Evolutionary conservation across 1,140 invertebrate species (phyloP).

Genomic region (Drosophila malerkotliana): DNA sequence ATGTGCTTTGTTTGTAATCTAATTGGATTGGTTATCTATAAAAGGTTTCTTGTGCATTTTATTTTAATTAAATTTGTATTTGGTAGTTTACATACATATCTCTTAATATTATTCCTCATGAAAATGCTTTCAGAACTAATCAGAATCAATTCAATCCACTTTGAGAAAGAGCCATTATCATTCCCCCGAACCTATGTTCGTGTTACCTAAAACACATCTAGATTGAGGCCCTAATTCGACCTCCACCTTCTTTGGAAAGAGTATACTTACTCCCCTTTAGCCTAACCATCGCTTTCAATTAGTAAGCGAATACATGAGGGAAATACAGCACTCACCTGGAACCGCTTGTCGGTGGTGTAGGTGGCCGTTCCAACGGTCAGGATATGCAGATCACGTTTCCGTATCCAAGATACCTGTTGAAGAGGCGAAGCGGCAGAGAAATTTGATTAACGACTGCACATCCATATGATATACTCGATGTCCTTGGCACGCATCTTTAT

Average conservation of each 20-base stretch:
- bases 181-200: not conserved
- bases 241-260: not conserved
- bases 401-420: slow-evolving; percentile 90
- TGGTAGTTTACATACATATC: too few species aligned
- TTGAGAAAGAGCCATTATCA: not conserved
- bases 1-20: not conserved
- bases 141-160: slow-evolving; percentile 7
- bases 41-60: too few species aligned
- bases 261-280: not conserved
- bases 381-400: slow-evolving; percentile 90
- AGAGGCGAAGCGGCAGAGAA: slow-evolving; percentile 5
- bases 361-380: slow-evolving; percentile 90
- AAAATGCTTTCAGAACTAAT: not conserved
- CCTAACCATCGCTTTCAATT: slow-evolving; percentile 43
- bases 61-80: not conserved
- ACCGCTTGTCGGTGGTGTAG: slow-evolving; percentile 91
- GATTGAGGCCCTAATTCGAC: not conserved
- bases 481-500: slow-evolving; percentile 38
- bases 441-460: slow-evolving; percentile 51
- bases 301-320: slow-evolving; percentile 13
- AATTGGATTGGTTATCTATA: not conserved
- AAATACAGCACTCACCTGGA: slow-evolving; percentile 84
- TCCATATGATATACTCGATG: slow-evolving; percentile 32
- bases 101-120: too few species aligned
- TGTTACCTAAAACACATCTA: not conserved